Evolutionary conservation across 2,113 vertebrate genomes (phyloP).

Genomic region (Sminthopsis crassicaudata): DNA sequence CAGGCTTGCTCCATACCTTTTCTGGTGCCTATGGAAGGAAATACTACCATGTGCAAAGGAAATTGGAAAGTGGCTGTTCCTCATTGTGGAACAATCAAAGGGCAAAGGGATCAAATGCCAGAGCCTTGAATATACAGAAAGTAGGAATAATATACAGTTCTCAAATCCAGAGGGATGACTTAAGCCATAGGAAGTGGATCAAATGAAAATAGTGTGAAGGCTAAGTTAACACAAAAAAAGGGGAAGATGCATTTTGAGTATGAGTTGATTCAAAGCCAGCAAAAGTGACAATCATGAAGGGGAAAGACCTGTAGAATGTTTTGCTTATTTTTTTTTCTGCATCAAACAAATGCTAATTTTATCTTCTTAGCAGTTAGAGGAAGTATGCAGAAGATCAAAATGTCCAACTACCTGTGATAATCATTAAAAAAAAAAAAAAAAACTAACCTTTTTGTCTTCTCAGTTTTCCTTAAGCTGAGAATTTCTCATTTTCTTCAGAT

Average conservation of each 20-base stretch:
- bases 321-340: not conserved
- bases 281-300: not conserved
- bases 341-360: not conserved
- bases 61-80: not conserved
- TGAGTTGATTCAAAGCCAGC: not conserved
- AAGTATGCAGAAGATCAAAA: not conserved
- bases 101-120: not conserved
- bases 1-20: not conserved
- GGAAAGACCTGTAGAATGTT: not conserved
- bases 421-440: not conserved
- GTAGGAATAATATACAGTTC: not conserved
- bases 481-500: not conserved
- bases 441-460: not conserved
- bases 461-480: not conserved
- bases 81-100: slow-evolving; percentile 2
- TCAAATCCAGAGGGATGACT: not conserved
- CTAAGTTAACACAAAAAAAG: not conserved
- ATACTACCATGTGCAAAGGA: slow-evolving; percentile 23
- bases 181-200: not conserved
- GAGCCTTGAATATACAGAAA: not conserved
- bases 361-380: not conserved
- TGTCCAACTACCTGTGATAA: not conserved
- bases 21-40: slow-evolving; percentile 43
- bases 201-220: not conserved
- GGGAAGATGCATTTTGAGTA: not conserved